Percentiles rank a stretch among this genome's conserved stretches.
These are phyloP conservation scores for Orcinus orca DNA, from an alignment of 2,113 vertebrate genomes.

Conservation along the genomic window DNA sequence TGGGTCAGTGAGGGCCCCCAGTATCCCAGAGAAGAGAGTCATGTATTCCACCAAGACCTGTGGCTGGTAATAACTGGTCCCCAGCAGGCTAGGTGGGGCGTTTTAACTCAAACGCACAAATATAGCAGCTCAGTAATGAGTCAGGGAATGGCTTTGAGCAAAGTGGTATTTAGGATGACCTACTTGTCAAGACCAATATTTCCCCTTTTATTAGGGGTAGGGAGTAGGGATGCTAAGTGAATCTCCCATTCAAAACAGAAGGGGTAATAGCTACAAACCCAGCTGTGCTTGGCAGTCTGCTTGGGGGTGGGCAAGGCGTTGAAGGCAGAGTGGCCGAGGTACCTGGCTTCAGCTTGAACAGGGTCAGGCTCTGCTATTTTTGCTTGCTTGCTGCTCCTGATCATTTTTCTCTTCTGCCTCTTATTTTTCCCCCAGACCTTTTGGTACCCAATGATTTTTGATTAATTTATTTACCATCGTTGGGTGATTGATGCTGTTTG, in stretches of 20 bases:
- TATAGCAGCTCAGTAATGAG: neutral
- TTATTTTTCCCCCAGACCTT: conserved; percentile 72
- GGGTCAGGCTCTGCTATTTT: conserved; percentile 63
- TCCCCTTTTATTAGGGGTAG: neutral
- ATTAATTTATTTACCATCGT: conserved; percentile 86
- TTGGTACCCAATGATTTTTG: conserved; percentile 79
- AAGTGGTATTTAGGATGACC: neutral
- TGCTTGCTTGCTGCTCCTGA: conserved; percentile 52
- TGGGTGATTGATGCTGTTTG: conserved; percentile 83
- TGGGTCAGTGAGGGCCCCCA: neutral
- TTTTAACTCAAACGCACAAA: neutral
- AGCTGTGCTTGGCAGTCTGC: neutral
- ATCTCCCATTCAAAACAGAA: neutral
- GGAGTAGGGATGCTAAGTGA: neutral
- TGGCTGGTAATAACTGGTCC: neutral
- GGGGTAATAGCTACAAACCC: neutral
- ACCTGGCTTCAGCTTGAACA: conserved; percentile 17
- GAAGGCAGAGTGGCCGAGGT: neutral
- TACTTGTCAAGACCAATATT: neutral
- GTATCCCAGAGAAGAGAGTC: neutral
- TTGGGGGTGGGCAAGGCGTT: neutral
- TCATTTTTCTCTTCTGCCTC: conserved; percentile 74
- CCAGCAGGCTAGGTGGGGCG: neutral
- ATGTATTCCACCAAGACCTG: neutral
- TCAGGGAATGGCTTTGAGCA: neutral